phyloP scores from a whole-genome alignment of 2,888 invertebrate genomes.

The Callosobruchus maculatus region DNA sequence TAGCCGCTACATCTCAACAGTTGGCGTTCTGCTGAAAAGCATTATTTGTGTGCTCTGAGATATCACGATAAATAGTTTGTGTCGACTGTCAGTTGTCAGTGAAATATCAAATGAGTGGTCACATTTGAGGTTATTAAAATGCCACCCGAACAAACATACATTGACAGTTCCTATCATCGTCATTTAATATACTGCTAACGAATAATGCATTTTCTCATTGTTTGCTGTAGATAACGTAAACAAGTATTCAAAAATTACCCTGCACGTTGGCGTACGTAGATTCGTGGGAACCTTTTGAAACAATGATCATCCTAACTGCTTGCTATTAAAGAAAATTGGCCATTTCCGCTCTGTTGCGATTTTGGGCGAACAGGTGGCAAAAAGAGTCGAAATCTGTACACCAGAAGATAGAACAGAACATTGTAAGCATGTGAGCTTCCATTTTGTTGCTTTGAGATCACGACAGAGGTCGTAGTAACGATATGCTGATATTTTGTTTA shows the following conservation, averaged over 20 bases:
- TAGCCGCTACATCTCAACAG: too few species aligned
- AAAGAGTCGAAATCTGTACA: neutral
- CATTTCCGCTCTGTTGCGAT: neutral
- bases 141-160: too few species aligned
- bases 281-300: neutral
- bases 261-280: neutral
- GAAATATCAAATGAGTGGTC: too few species aligned
- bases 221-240: too few species aligned
- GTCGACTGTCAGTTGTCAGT: too few species aligned
- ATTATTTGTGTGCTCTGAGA: too few species aligned
- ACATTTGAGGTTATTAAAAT: too few species aligned
- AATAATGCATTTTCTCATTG: too few species aligned
- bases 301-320: neutral
- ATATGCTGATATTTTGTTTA: neutral
- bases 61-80: too few species aligned
- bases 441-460: neutral
- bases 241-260: neutral
- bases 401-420: neutral
- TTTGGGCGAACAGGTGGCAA: neutral
- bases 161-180: too few species aligned
- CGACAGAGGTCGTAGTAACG: neutral
- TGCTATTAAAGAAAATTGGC: neutral
- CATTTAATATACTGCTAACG: too few species aligned
- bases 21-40: too few species aligned
- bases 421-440: neutral